Percentiles rank a stretch among this genome's conserved stretches.
These are phyloP conservation scores for Aurelia sp. DNA, from an alignment of 30 jellyfish, hydroid and myxozoan species.

Conservation along the genomic window DNA sequence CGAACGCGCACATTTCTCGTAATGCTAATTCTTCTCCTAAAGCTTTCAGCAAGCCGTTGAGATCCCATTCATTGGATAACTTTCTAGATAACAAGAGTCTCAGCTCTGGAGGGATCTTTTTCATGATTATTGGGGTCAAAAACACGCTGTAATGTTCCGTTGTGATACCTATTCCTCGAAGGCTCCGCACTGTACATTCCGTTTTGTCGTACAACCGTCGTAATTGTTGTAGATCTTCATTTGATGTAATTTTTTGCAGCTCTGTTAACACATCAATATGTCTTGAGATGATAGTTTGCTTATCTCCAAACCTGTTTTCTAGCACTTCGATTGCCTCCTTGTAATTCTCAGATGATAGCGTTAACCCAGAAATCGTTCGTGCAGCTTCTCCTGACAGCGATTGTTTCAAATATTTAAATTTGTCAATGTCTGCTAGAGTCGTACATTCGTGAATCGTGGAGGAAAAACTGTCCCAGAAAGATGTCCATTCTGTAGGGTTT, in stretches of 20 bases:
- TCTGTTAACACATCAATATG: slow-evolving; percentile 17
- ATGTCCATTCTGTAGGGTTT: slow-evolving; percentile 36
- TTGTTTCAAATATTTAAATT: not conserved
- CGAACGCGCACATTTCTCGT: slow-evolving; percentile 23
- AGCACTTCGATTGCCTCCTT: slow-evolving; percentile 8
- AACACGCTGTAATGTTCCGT: not conserved
- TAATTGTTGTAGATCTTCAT: slow-evolving; percentile 3
- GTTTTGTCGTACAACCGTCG: slow-evolving; percentile 24
- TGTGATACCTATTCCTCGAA: slow-evolving; percentile 13
- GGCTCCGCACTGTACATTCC: slow-evolving; percentile 6
- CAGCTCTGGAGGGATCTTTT: slow-evolving; percentile 19
- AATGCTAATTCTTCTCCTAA: slow-evolving; percentile 39
- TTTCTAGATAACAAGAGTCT: slow-evolving; percentile 13
- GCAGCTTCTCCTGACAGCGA: slow-evolving; percentile 3
- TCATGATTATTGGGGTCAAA: slow-evolving; percentile 18
- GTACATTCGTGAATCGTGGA: slow-evolving; percentile 13
- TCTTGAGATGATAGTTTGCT: slow-evolving; percentile 26
- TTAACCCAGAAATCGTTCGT: slow-evolving; percentile 2
- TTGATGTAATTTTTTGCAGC: slow-evolving; percentile 1
- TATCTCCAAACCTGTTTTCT: slow-evolving; percentile 35
- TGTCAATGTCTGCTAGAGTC: slow-evolving; percentile 6
- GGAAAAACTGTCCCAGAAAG: slow-evolving; percentile 39
- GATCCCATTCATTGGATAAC: slow-evolving; percentile 26
- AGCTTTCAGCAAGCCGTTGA: slow-evolving; percentile 2
- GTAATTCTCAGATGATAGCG: slow-evolving; percentile 15